Evolutionary conservation across 2,797 vertebrate species (phyloP).

Genomic region (Alfaro cultratus): DNA sequence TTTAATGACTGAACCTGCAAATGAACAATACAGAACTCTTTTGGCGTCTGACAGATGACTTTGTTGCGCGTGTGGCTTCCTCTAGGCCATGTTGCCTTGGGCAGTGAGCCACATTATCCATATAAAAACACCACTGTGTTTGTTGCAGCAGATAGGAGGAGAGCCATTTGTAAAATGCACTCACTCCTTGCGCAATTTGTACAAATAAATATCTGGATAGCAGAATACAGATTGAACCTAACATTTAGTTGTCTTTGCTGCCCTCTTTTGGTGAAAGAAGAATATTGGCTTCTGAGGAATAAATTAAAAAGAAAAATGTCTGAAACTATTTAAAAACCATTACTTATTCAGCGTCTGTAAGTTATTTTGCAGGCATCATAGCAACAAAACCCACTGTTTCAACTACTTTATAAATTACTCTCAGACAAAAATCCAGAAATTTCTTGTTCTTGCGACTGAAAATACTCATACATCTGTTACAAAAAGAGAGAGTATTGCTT

Average conservation of each 20-base stretch:
- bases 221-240: background rate
- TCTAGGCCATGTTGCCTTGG: background rate
- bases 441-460: background rate
- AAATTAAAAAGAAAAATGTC: background rate
- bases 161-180: background rate
- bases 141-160: background rate
- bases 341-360: background rate
- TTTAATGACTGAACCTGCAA: background rate
- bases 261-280: constrained; percentile 61
- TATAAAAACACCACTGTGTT: background rate
- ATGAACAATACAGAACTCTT: background rate
- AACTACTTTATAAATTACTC: background rate
- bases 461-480: background rate
- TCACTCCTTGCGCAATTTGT: background rate
- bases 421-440: background rate
- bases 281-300: background rate
- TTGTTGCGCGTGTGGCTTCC: background rate
- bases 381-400: background rate
- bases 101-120: background rate
- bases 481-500: background rate
- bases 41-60: background rate
- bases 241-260: constrained; percentile 54
- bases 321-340: background rate
- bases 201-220: background rate
- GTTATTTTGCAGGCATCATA: background rate